Base-by-base conservation (phyloP, 2,113 vertebrate species). In the Loxodonta africana region DNA sequence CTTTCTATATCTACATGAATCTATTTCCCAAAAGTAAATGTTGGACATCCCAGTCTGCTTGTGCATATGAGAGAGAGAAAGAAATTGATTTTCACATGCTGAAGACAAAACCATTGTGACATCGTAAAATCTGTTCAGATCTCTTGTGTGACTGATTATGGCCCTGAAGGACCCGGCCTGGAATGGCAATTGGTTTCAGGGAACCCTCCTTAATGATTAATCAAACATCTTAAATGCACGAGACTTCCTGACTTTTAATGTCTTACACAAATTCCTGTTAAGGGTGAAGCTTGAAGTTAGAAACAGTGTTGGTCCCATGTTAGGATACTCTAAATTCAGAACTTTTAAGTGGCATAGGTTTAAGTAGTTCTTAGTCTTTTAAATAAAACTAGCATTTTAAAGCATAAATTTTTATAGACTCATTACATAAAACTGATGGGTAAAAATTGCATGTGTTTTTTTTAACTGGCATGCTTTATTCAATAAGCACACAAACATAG, bases 381-480 rank as follows among this genome's bases (percentile, higher is more conserved):
- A 92, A 92, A 48, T 65, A 9, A 95, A 48, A 60, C 14, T 41
- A n/a, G 46, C 73, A 18, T 57, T 87, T 82, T 87, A 65, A 96
- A 91, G 46, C 65, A 57, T 33, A 78, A 63, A 62, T 44, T 51
- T 84, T 73, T 30, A 51, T 92, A 93, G 91, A 51, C 37, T 44
- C 3, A 53, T 65, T 86, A 83, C 8, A 81, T 46, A 91, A 81
- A 95, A 80, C 62, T 83, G 28, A 83, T 41, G 21, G 1, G 6
- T 67, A 84, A 95, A 83, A 46, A 74, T 57, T 80, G 11, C 14
- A 71, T 44, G 53, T 80, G 44, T 84, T 91, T 87, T 83, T 83
- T 78, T 88, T 96, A 97, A 60, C 53, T 87, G 77, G 30, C 4
- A 65, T 65, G 63, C 10, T 93, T 83, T 80, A 46, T 96, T 87